Base-by-base conservation (phyloP, 2,888 invertebrate species). In the Oscheius sp. region DNA sequence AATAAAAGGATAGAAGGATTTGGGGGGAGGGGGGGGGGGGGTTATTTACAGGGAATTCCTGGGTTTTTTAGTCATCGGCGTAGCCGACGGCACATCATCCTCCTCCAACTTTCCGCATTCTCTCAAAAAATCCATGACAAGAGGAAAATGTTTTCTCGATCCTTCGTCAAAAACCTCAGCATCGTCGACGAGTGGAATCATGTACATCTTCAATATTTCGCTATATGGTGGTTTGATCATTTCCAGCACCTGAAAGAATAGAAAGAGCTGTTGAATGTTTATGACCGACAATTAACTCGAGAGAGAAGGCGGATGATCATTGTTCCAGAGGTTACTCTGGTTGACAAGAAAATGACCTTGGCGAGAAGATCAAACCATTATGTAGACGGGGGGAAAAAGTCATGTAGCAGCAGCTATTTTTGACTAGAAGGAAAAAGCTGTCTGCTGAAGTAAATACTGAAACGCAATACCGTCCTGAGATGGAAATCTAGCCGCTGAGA, bases 161-260 rank as follows among this genome's bases (percentile, higher is more conserved):
- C 20, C 26, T 14, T 56, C 36, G 45, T 66, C 66, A 47, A 66
- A 56, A 12, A 66, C 54, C 5, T 41, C 56, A 6, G n/a, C 22
- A 26, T 66, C 57, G 14, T 30, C 56, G 6, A 56, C 66, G 2
- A 66, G 44, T 2, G 66, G 66, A 17, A 44, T 30, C 24, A 66
- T 24, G 47, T 24, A 49, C 14, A 20, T 28, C 17, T 56, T 45
- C 12, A 66, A 22, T 20, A 49, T 28, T 12, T 49, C 38, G 1
- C 44, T 44, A 56, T 66, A 66, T 12, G 66, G 66, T 5, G 66
- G 66, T 30, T 41, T 33, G 26, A 66, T 56, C n/a, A 66, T 66
- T 2, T 66, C 66, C 12, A 66, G 56, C 5, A 66, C 26, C 66
- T 66, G 56, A 17, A 66, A n/a, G n/a, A n/a, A n/a, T n/a, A n/a